Conservation (phyloP, 2,113 vertebrate genomes). For the Hypanus sabinus region DNA sequence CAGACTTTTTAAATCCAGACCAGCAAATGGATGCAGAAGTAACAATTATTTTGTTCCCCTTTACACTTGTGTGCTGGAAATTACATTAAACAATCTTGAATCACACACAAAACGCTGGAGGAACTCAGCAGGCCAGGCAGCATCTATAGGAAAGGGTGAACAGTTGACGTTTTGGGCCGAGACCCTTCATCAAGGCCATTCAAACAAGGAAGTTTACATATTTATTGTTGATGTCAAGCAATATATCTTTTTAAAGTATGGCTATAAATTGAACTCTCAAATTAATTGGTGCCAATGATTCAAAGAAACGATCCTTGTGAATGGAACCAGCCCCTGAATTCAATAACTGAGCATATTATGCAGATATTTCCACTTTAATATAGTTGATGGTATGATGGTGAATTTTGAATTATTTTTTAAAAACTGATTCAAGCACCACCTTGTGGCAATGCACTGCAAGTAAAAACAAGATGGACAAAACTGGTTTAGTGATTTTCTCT, state of each 20-base stretch:
- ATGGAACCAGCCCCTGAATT: background rate
- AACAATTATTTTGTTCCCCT: background rate
- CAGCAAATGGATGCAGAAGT: background rate
- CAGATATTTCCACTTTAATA: background rate
- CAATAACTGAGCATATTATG: background rate
- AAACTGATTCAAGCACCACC: conserved; percentile 18
- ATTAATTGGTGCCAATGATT: background rate
- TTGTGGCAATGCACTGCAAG: conserved; percentile 2
- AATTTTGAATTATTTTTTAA: background rate
- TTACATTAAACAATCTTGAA: too few species aligned
- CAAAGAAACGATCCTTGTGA: background rate
- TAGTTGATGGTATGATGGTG: too few species aligned
- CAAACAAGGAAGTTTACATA: background rate
- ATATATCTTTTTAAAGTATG: background rate
- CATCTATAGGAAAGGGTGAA: too few species aligned
- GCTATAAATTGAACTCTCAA: background rate
- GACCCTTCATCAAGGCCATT: background rate
- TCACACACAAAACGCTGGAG: too few species aligned
- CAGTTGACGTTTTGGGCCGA: too few species aligned
- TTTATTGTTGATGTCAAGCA: background rate
- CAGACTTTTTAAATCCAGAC: background rate
- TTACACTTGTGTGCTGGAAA: too few species aligned
- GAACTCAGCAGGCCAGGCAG: too few species aligned
- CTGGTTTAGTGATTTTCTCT: background rate
- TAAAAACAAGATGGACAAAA: background rate